A percentile compares a stretch with the other conserved stretches of the same genome.
These are phyloP conservation scores for Camptogramma bilineatum DNA, from an alignment of 2,888 invertebrate genomes.

Conservation along the genomic window DNA sequence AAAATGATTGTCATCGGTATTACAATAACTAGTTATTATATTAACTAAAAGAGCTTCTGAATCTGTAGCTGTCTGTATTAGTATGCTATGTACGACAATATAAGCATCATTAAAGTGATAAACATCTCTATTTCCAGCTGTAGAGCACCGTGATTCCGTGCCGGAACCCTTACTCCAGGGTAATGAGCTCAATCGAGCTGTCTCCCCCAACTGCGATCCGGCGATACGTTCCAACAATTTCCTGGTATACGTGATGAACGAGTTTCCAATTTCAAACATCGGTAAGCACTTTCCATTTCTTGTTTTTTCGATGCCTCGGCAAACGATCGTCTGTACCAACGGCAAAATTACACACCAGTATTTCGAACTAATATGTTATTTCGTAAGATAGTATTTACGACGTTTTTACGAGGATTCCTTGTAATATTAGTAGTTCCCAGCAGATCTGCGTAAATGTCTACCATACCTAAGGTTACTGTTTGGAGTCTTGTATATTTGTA, in stretches of 20 bases:
- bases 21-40: too few species aligned
- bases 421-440: too few species aligned
- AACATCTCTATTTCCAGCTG: constrained; percentile 20
- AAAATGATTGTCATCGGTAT: too few species aligned
- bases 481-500: too few species aligned
- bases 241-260: constrained; percentile 73
- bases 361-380: not conserved
- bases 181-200: constrained; percentile 64
- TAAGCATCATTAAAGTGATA: constrained; percentile 13
- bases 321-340: constrained; percentile 22
- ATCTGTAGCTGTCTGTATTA: not conserved
- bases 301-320: constrained; percentile 60
- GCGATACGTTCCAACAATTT: constrained; percentile 73
- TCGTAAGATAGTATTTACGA: too few species aligned
- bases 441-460: too few species aligned
- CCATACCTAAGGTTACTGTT: too few species aligned
- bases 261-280: constrained; percentile 81
- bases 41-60: not conserved
- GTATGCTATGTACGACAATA: not conserved
- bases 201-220: constrained; percentile 52
- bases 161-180: constrained; percentile 49
- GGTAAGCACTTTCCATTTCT: constrained; percentile 73
- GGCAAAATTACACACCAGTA: not conserved
- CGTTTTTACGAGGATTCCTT: too few species aligned
- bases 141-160: constrained; percentile 21